These are phyloP conservation scores for Morpho helenor DNA, from an alignment of 2,888 invertebrate species.

Conservation along the genomic window DNA sequence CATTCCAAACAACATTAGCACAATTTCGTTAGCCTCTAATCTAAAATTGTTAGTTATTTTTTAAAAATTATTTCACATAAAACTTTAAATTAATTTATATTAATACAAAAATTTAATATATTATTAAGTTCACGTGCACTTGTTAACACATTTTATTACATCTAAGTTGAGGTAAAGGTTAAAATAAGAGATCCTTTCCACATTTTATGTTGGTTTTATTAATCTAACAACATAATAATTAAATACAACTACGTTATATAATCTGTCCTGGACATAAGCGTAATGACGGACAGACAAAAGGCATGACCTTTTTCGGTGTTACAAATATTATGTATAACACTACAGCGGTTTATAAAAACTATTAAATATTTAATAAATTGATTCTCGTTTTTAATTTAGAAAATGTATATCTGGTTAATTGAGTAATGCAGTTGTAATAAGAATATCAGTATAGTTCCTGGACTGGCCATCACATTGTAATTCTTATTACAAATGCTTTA, in stretches of 20 bases:
- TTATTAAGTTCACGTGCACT: conserved; percentile 8
- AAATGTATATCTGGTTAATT: conserved; percentile 4
- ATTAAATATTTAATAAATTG: conserved; percentile 40
- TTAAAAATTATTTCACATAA: neutral
- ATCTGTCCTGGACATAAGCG: conserved; percentile 13
- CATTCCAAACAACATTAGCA: too few relatives aligned
- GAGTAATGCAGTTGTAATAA: too few relatives aligned
- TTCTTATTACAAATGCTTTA: too few relatives aligned
- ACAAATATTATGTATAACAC: conserved; percentile 1
- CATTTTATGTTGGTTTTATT: conserved; percentile 5
- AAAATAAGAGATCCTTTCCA: conserved; percentile 14
- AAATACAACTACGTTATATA: conserved; percentile 2
- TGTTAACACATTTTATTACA: conserved; percentile 1
- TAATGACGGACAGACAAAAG: conserved; percentile 2
- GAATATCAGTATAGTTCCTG: too few relatives aligned
- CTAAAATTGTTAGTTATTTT: conserved; percentile 1
- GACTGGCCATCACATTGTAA: too few relatives aligned
- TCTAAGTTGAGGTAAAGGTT: conserved; percentile 13
- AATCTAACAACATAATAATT: neutral
- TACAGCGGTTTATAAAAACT: conserved; percentile 17
- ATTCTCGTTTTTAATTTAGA: conserved; percentile 38
- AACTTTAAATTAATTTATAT: neutral
- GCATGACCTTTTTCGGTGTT: neutral
- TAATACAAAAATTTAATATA: neutral
- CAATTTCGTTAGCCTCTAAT: conserved; percentile 20